Conservation (phyloP, 2,888 invertebrate species). For the Alloplasta piceator region DNA sequence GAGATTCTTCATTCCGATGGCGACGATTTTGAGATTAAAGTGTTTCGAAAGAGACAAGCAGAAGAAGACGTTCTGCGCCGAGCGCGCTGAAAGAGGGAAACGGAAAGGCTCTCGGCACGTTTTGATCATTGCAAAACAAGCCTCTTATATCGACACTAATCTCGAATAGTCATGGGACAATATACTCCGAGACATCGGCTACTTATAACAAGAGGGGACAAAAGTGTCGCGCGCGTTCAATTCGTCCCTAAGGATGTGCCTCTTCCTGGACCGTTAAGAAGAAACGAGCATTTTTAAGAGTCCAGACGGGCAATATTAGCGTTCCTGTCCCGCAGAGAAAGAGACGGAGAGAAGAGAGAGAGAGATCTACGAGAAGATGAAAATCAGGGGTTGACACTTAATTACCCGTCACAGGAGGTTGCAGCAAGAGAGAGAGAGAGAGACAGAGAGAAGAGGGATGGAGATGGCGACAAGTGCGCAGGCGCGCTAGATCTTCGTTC, state of each 20-base stretch:
- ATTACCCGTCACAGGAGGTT: conserved; percentile 73
- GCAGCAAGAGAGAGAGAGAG: conserved; percentile 64
- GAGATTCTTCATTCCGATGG: conserved; percentile 21
- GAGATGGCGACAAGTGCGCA: conserved; percentile 61
- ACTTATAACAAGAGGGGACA: conserved; percentile 37
- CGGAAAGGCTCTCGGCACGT: conserved; percentile 64
- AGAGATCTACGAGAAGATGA: conserved; percentile 55
- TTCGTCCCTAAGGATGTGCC: conserved; percentile 28
- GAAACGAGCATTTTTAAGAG: conserved; percentile 5
- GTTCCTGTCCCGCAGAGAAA: conserved; percentile 17
- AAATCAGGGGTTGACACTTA: conserved; percentile 75
- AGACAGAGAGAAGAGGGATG: conserved; percentile 13
- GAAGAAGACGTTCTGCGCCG: not conserved
- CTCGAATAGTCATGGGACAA: conserved; percentile 14
- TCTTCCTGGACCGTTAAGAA: conserved; percentile 22
- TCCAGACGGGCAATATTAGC: conserved; percentile 37
- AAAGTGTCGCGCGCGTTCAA: conserved; percentile 41
- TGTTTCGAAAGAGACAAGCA: not conserved
- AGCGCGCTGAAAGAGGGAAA: conserved; percentile 6
- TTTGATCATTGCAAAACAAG: conserved; percentile 72
- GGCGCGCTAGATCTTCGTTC: conserved; percentile 36
- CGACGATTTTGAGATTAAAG: conserved; percentile 24
- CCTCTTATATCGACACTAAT: conserved; percentile 47
- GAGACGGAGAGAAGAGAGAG: conserved; percentile 31
- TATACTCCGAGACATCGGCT: conserved; percentile 37